Base-by-base conservation (phyloP, 1,140 invertebrate species). In the Helicoverpa zea region DNA sequence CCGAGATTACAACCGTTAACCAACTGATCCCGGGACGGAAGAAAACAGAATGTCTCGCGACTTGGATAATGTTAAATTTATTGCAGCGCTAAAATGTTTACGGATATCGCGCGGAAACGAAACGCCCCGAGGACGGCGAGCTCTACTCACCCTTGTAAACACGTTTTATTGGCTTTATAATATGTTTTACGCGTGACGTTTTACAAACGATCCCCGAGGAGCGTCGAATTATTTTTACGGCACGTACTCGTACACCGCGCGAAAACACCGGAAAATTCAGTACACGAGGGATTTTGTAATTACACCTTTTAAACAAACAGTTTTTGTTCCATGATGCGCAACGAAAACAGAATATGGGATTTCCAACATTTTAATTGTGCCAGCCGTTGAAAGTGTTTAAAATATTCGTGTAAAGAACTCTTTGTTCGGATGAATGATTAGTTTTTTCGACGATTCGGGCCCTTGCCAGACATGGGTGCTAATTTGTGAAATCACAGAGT, bases 141-240 rank as follows among this genome's bases (percentile, higher is more conserved):
- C 88, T 87, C 89, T 87, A 89, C 89, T 94, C 93, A 93, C 92
- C 93, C 92, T 94, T 95, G 92, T 95, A 94, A 95, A 95, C 93
- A 95, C 93, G 93, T 95, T 95, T 95, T 95, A 95, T 95, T 95
- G 92, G 94, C 94, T 95, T 95, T 95, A 94, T 94, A 94, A 95
- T 94, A 95, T 95, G 94, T 95, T 95, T 93, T 95, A 95, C 92
- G 92, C 94, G 94, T 94, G 94, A 95, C 94, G 94, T 94, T 95
- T 95, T 93, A 95, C 92, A 94, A 94, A 95, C 94, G 94, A 95
- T 95, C 94, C 91, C 90, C 52, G 89, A 89, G 87, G 89, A 94
- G 88, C 92, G 89, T 90, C 90, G 92, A 94, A 94, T 94, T 94
- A 94, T 94, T 94, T 94, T 94, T 94, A 93, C 92, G 90, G 92